A percentile compares a stretch with the other conserved stretches of the same genome.
These are phyloP conservation scores for Cacatua alba DNA, from an alignment of 2,113 vertebrate genomes.

Conservation along the genomic window DNA sequence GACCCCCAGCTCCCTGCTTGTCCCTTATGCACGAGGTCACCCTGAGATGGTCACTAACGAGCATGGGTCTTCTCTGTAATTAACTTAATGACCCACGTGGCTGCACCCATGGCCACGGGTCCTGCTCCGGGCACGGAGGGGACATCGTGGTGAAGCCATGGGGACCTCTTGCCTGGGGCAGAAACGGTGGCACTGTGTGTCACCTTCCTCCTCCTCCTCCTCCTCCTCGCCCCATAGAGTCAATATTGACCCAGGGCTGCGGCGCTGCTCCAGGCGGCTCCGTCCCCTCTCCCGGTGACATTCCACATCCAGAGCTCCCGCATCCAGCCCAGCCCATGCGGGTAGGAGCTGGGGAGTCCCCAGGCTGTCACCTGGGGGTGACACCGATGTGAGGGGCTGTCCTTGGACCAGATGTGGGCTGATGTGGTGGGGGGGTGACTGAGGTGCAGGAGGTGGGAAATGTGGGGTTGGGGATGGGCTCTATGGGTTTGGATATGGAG, in stretches of 20 bases:
- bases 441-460: not conserved
- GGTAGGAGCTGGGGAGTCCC: not conserved
- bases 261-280: not conserved
- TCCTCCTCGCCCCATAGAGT: not conserved
- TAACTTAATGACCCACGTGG: not conserved
- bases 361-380: too few relatives aligned
- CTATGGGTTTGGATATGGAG: too few relatives aligned
- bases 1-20: not conserved
- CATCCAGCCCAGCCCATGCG: not conserved
- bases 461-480: too few relatives aligned
- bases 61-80: not conserved
- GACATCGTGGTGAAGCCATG: not conserved
- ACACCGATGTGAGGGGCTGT: not conserved
- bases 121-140: not conserved
- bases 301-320: not conserved
- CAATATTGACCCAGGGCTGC: not conserved
- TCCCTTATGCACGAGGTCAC: not conserved
- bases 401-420: not conserved
- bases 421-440: not conserved
- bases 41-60: not conserved
- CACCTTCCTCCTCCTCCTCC: not conserved
- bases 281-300: not conserved
- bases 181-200: not conserved
- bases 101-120: not conserved
- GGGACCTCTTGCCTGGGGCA: not conserved